Evolutionary conservation across 2,113 vertebrate species (phyloP).

Genomic region (Arothron firmamentum): DNA sequence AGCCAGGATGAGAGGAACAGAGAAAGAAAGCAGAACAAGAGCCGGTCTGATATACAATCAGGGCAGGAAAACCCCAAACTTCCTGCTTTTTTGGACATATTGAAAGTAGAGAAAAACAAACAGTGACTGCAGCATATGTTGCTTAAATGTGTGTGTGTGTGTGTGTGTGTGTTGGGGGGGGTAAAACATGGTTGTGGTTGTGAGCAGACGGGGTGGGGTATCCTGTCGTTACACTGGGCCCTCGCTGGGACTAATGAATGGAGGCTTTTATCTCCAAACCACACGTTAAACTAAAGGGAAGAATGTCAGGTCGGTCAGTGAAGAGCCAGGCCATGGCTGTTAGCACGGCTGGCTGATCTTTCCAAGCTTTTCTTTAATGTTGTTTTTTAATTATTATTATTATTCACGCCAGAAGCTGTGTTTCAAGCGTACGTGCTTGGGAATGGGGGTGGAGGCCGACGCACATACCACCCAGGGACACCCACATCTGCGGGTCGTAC

Average conservation of each 20-base stretch:
- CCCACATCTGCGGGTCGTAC: constrained; percentile 29
- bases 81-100: constrained; percentile 1
- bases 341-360: constrained; percentile 4
- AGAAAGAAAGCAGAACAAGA: constrained; percentile 35
- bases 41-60: background rate
- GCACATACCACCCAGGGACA: background rate
- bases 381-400: background rate
- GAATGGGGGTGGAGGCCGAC: background rate
- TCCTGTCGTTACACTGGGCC: constrained; percentile 53
- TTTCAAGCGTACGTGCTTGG: constrained; percentile 2
- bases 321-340: constrained; percentile 33
- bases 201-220: constrained; percentile 64
- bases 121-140: constrained; percentile 6
- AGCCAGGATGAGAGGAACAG: constrained; percentile 43
- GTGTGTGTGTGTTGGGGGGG: constrained; percentile 36
- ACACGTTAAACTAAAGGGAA: constrained; percentile 60
- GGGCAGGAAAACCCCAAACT: constrained; percentile 48
- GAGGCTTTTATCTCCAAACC: constrained; percentile 65
- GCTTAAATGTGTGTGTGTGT: too few species aligned
- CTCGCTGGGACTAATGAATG: constrained; percentile 65
- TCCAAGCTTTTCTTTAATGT: constrained; percentile 36
- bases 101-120: background rate
- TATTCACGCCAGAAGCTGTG: too few species aligned
- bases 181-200: constrained; percentile 40
- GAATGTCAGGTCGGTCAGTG: constrained; percentile 52